Conservation (phyloP, 2,797 vertebrate genomes). For the Acanthurus leucopareius region DNA sequence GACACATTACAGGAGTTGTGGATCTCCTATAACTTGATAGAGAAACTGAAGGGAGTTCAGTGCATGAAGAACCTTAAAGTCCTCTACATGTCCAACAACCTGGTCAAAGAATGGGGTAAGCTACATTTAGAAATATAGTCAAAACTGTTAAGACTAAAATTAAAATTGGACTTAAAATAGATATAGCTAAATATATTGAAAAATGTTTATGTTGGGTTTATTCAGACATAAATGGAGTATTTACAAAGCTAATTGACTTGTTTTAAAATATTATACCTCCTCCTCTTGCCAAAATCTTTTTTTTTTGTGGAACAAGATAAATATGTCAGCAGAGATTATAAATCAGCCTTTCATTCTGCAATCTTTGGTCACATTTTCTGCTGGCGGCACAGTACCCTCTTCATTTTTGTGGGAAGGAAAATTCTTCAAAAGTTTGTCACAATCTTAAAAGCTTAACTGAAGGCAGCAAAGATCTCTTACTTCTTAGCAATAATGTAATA, state of each 20-base stretch:
- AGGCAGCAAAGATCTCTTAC: too few species aligned
- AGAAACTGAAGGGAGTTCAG: conserved; percentile 95
- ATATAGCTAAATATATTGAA: background rate
- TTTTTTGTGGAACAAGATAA: background rate
- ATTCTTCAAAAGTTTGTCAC: background rate
- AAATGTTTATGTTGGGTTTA: background rate
- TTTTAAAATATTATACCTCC: background rate
- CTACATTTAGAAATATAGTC: background rate
- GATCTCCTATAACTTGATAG: conserved; percentile 98
- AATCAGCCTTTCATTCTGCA: background rate
- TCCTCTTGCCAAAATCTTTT: background rate
- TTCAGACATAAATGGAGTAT: background rate
- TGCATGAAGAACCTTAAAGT: conserved; percentile 94
- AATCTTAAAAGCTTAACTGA: too few species aligned
- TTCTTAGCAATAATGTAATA: background rate
- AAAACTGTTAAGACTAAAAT: background rate
- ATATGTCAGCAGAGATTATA: background rate
- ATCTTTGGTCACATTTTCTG: too few species aligned
- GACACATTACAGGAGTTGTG: conserved; percentile 95
- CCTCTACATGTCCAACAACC: conserved; percentile 98
- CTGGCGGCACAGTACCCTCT: too few species aligned
- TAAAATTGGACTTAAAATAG: too few species aligned
- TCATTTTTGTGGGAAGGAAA: too few species aligned
- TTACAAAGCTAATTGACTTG: background rate
- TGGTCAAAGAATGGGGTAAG: conserved; percentile 98